A percentile compares a stretch with the other conserved stretches of the same genome.
These are phyloP conservation scores for Thymelicus lineola DNA, from an alignment of 2,888 invertebrate species.

Conservation along the genomic window DNA sequence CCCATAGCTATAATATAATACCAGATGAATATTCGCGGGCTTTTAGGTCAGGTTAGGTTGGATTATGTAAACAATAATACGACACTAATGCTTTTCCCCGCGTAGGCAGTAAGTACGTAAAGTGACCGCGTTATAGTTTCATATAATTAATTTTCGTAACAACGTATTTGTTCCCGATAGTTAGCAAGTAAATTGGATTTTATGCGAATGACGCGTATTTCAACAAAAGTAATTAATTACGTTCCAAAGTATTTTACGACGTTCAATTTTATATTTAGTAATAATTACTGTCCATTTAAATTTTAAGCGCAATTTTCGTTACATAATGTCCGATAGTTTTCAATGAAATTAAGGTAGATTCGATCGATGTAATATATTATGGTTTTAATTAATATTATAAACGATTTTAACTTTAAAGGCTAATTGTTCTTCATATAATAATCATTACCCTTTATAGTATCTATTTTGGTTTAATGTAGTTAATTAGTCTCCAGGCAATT, in stretches of 20 bases:
- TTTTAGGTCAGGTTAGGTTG: conserved; percentile 10
- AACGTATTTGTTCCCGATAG: conserved; percentile 66
- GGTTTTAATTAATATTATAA: conserved; percentile 14
- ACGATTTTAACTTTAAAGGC: conserved; percentile 2
- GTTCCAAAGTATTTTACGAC: conserved; percentile 55
- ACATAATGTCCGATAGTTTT: conserved; percentile 15
- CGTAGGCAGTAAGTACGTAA: conserved; percentile 46
- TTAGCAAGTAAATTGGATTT: conserved; percentile 74
- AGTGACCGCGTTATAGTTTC: conserved; percentile 70
- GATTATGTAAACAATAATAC: conserved; percentile 45
- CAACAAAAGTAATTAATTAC: conserved; percentile 69
- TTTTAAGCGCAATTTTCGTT: conserved; percentile 31
- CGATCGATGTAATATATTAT: conserved; percentile 17
- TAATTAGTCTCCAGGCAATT: not conserved
- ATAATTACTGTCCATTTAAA: conserved; percentile 36
- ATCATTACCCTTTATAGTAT: not conserved
- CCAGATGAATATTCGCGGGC: conserved; percentile 17
- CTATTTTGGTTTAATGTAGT: not conserved
- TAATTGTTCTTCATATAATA: conserved; percentile 4
- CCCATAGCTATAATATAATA: not conserved
- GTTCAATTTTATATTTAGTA: conserved; percentile 52
- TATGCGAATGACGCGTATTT: conserved; percentile 73
- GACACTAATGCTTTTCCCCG: conserved; percentile 47
- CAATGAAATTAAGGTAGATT: conserved; percentile 21
- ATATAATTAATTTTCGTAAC: conserved; percentile 71